phyloP scores from a whole-genome alignment of 2,888 invertebrate species.

The Beris morrisii region DNA sequence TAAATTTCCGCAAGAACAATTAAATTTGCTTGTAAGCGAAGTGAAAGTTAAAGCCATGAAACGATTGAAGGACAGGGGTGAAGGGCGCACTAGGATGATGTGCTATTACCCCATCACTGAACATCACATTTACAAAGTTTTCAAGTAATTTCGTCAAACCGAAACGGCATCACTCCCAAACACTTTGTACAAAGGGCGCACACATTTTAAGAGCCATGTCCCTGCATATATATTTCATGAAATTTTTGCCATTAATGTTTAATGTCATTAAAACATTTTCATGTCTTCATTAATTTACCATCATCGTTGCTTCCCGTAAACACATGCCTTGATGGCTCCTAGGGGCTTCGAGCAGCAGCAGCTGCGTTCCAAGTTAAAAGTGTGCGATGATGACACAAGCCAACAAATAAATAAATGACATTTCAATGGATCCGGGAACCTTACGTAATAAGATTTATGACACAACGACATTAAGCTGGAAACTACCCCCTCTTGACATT shows the following conservation, averaged over 20 bases:
- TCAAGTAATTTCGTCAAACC: background rate
- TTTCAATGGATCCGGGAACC: background rate
- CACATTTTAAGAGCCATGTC: background rate
- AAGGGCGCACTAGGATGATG: background rate
- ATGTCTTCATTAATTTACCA: constrained; percentile 29
- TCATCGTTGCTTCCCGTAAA: background rate
- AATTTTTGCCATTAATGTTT: constrained; percentile 32
- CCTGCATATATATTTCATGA: constrained; percentile 15
- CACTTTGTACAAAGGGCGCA: background rate
- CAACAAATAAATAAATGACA: background rate
- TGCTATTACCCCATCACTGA: background rate
- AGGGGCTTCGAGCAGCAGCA: background rate
- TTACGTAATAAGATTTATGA: no score
- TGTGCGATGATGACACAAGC: background rate
- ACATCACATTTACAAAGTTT: background rate
- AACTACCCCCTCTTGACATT: no score
- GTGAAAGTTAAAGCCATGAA: background rate
- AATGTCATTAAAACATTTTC: constrained; percentile 31
- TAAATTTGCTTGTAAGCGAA: constrained; percentile 27
- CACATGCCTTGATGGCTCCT: background rate
- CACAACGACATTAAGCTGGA: no score
- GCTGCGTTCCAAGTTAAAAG: no score
- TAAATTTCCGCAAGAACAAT: constrained; percentile 33
- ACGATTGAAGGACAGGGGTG: background rate
- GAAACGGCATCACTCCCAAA: background rate